Evolutionary conservation across 1,140 invertebrate genomes (phyloP).

Genomic region (Meloidogyne hapla): DNA sequence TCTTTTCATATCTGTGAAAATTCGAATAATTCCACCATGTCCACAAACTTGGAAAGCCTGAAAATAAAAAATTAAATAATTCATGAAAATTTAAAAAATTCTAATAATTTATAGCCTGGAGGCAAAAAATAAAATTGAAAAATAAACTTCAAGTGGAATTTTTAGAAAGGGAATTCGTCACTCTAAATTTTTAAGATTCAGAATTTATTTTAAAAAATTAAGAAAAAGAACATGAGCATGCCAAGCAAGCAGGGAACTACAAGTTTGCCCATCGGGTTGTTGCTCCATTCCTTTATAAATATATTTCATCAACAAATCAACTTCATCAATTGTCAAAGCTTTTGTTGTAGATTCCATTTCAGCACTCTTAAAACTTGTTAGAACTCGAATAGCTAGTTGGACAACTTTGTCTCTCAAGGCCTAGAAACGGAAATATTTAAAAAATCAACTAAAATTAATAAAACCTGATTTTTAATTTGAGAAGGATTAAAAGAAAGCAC

Average conservation of each 20-base stretch:
- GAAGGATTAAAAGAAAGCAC: slow-evolving; percentile 44
- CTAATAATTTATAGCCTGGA: neutral
- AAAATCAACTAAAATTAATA: neutral
- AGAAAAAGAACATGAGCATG: slow-evolving; percentile 30
- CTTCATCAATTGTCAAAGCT: slow-evolving; percentile 25
- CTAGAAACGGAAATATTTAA: slow-evolving; percentile 19
- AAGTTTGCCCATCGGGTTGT: slow-evolving; percentile 43
- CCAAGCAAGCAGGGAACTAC: slow-evolving; percentile 37
- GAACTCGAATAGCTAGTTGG: slow-evolving; percentile 29
- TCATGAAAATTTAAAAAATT: neutral
- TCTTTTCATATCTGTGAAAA: slow-evolving; percentile 35
- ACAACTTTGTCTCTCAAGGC: slow-evolving; percentile 32
- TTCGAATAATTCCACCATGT: slow-evolving; percentile 42
- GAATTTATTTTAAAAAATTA: neutral
- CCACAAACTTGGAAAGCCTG: slow-evolving; percentile 34
- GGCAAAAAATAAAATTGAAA: neutral
- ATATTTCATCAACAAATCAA: slow-evolving; percentile 42
- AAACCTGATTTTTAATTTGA: slow-evolving; percentile 44
- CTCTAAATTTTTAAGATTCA: neutral
- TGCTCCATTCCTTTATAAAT: slow-evolving; percentile 47
- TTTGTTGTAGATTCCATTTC: slow-evolving; percentile 35
- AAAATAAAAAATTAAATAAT: neutral
- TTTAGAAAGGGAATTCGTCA: neutral
- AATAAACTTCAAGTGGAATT: neutral
- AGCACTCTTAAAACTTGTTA: slow-evolving; percentile 40